Conservation (phyloP, 1,140 invertebrate species). For the Anastrepha ludens region DNA sequence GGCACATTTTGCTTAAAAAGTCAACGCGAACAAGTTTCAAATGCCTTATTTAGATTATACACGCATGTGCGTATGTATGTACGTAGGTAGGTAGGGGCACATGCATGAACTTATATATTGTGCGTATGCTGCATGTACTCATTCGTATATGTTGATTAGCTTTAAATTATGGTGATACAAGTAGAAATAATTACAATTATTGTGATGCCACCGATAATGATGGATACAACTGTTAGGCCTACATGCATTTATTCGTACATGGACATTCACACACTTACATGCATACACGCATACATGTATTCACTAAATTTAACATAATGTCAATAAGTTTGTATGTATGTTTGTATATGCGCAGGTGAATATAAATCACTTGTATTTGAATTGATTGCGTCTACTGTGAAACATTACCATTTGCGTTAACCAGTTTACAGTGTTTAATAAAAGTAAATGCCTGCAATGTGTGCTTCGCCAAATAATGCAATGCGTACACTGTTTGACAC, state of each 20-base stretch:
- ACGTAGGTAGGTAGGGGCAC: no score
- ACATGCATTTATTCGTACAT: neutral
- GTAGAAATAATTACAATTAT: conserved; percentile 47
- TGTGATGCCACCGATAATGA: conserved; percentile 43
- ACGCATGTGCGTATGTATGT: conserved; percentile 17
- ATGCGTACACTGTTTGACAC: no score
- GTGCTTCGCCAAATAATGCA: neutral
- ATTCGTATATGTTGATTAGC: conserved; percentile 28
- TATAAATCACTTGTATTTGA: neutral
- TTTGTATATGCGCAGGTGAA: neutral
- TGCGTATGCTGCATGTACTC: neutral
- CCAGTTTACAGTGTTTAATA: neutral
- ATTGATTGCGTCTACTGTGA: neutral
- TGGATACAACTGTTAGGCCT: conserved; percentile 16
- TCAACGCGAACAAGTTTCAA: conserved; percentile 11
- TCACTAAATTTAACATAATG: neutral
- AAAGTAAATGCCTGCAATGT: neutral
- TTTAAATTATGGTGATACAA: conserved; percentile 49
- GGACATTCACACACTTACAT: neutral
- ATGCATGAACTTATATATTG: no score
- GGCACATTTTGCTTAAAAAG: neutral
- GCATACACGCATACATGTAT: neutral
- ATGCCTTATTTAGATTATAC: conserved; percentile 23
- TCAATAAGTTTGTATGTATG: neutral
- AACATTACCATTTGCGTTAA: neutral